Evolutionary conservation across 2,888 invertebrate species (phyloP).

Genomic region (Dendrolimus pini): DNA sequence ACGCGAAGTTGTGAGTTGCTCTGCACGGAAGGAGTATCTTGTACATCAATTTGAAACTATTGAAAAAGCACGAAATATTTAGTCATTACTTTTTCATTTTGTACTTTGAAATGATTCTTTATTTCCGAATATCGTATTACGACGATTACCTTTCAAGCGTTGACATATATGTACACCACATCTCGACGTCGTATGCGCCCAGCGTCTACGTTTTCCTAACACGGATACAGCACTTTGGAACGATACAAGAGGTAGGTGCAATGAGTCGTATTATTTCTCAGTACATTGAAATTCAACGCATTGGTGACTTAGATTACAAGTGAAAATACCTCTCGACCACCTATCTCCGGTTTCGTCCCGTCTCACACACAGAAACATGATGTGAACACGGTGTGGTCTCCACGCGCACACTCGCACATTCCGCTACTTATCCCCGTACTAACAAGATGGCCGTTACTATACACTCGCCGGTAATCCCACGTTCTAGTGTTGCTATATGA

Average conservation of each 20-base stretch:
- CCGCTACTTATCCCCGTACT: slow-evolving; percentile 66
- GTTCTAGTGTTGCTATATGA: slow-evolving; percentile 19
- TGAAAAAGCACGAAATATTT: too few relatives aligned
- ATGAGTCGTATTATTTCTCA: slow-evolving; percentile 17
- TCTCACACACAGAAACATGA: slow-evolving; percentile 27
- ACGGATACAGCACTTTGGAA: slow-evolving; percentile 6
- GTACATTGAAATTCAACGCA: slow-evolving; percentile 4
- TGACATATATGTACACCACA: not conserved
- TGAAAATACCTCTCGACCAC: slow-evolving; percentile 21
- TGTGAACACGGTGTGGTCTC: slow-evolving; percentile 67
- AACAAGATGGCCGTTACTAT: slow-evolving; percentile 57
- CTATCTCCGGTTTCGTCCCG: slow-evolving; percentile 21
- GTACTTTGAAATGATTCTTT: too few relatives aligned
- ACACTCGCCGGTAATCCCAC: slow-evolving; percentile 27
- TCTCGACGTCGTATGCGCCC: not conserved
- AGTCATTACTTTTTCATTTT: too few relatives aligned
- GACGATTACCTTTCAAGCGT: too few relatives aligned
- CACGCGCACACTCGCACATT: slow-evolving; percentile 70
- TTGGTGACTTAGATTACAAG: slow-evolving; percentile 1
- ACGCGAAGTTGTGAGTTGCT: too few relatives aligned
- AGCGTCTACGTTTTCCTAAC: not conserved
- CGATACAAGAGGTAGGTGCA: slow-evolving; percentile 27
- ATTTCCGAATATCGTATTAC: too few relatives aligned
- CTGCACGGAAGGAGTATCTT: too few relatives aligned
- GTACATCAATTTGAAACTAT: too few relatives aligned